Base-by-base conservation (phyloP, 2,888 invertebrate species). In the Hedychridium roseum region DNA sequence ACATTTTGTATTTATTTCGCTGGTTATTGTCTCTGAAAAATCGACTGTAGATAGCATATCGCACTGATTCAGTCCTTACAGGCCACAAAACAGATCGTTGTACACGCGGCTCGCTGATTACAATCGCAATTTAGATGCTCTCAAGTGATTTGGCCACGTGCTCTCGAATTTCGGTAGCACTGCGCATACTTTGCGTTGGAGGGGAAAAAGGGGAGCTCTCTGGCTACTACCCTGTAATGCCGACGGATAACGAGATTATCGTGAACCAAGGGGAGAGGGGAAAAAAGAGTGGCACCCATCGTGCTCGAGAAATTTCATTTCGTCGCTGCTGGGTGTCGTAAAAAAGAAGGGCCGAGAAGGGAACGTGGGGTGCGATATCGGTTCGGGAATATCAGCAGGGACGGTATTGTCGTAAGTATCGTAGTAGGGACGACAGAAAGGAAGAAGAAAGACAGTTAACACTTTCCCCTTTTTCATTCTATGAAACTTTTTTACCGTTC, bases 171-270 rank as follows among this genome's bases (percentile, higher is more conserved):
- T 63, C 63, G 55, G 30, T 23, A 23, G 30, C 43, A n/a, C 20
- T 9, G 41, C 21, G 43, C 43, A 27, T 54, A 32, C 59, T 31
- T 39, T 31, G 18, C 21, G 14, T 12, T 35, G 9, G 26, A 17
- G 35, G 37, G 32, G 27, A 18, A n/a, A n/a, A 20, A 27, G 28
- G 20, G 23, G n/a, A n/a, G 20, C 23, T n/a, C 26, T 30, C 17
- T 47, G 44, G 38, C 35, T 38, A 16, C 49, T 39, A 43, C 49
- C 55, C 60, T 55, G 55, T 67, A 67, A 69, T 68, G 68, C 64
- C 62, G 59, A 61, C 54, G 63, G 42, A 66, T 72, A 71, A 71
- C 72, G 66, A 72, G 72, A 73, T 72, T 68, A 60, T 64, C 51
- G 57, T 46, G 51, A 57, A 43, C 36, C 42, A 4, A 23, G 55